phyloP scores from a whole-genome alignment of 2,797 vertebrate genomes.

The Syndactyla subalaris region DNA sequence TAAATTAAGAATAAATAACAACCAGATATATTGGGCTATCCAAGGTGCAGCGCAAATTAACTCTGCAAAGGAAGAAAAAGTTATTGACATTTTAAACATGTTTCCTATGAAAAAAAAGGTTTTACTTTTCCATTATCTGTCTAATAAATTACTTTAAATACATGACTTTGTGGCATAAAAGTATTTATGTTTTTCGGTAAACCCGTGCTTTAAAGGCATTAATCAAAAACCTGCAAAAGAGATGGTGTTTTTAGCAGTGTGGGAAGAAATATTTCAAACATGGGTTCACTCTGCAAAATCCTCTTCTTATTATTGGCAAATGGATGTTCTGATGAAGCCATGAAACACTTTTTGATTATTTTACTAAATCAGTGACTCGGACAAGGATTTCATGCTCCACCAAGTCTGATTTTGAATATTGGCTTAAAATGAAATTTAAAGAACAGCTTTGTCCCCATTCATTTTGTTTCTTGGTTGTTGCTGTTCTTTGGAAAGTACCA shows the following conservation, averaged over 20 bases:
- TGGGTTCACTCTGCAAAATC: neutral
- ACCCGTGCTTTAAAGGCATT: neutral
- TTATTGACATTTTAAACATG: neutral
- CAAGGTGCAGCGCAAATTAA: neutral
- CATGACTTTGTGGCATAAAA: neutral
- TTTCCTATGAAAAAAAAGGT: neutral
- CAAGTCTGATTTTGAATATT: conserved; percentile 1
- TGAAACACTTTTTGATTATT: neutral
- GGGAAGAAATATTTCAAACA: neutral
- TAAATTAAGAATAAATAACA: conserved; percentile 64
- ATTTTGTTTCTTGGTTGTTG: neutral
- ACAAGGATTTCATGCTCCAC: conserved; percentile 5
- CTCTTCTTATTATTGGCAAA: neutral
- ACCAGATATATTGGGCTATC: conserved; percentile 23
- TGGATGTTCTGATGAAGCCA: neutral
- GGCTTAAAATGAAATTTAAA: neutral
- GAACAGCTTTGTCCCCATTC: neutral
- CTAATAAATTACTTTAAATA: neutral
- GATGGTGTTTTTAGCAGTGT: neutral
- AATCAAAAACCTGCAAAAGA: neutral
- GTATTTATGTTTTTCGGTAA: neutral
- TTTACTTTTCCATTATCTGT: neutral
- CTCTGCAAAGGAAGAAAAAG: neutral
- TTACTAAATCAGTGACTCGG: neutral
- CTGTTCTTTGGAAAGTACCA: neutral